These are phyloP conservation scores for Nannoperca obscura DNA, from an alignment of 2,797 vertebrate species.

Conservation along the genomic window DNA sequence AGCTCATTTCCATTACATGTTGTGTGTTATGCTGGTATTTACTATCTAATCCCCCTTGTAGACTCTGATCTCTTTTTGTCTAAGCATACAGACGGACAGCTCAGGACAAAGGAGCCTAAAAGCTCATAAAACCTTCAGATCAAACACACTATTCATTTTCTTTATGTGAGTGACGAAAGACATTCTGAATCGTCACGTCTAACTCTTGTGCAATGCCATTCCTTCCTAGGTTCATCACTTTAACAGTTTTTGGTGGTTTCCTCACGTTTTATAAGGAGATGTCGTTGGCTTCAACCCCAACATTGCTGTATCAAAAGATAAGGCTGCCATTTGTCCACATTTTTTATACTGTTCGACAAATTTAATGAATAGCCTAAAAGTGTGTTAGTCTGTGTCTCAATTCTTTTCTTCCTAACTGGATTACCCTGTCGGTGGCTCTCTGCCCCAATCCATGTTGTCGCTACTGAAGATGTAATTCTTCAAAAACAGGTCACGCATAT, in stretches of 20 bases:
- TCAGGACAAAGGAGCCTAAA: conserved; percentile 64
- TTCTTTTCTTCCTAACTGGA: neutral
- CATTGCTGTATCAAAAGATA: neutral
- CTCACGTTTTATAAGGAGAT: neutral
- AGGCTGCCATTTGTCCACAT: neutral
- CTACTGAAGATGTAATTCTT: neutral
- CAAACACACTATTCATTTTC: conserved; percentile 45
- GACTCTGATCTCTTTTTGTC: conserved; percentile 51
- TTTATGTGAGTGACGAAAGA: conserved; percentile 41
- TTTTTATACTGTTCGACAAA: neutral
- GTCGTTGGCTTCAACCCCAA: neutral
- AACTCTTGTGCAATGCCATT: conserved; percentile 27
- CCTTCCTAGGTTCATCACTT: conserved; percentile 3
- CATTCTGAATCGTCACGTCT: conserved; percentile 13
- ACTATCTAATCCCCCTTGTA: conserved; percentile 43
- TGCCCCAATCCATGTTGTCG: neutral
- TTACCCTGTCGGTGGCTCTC: neutral
- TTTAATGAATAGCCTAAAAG: neutral
- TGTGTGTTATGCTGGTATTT: conserved; percentile 41
- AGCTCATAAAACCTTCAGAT: conserved; percentile 69
- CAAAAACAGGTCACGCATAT: neutral
- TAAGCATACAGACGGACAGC: conserved; percentile 49
- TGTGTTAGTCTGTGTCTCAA: neutral
- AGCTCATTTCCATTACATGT: conserved; percentile 53
- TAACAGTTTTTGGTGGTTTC: neutral